These are phyloP conservation scores for Ptilorrhoa leucosticta DNA, from an alignment of 2,113 vertebrate genomes.

Conservation along the genomic window DNA sequence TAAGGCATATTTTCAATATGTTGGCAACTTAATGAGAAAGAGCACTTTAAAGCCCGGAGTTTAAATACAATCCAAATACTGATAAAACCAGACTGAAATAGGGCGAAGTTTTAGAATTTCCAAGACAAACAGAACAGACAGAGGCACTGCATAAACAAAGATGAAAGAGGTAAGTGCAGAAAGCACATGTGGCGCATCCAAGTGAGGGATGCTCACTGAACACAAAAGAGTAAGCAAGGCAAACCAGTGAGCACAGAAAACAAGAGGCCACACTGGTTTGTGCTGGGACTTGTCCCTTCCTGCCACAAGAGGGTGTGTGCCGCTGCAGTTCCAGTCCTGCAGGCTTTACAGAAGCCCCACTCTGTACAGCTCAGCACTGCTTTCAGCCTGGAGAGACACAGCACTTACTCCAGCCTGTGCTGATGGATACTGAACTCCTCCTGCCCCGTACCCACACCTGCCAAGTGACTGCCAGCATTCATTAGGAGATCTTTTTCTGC, in stretches of 20 bases:
- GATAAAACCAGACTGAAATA: background rate
- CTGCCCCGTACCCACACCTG: no score
- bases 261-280: background rate
- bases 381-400: background rate
- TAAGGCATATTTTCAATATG: background rate
- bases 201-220: background rate
- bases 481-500: background rate
- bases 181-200: background rate
- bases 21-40: background rate
- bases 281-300: background rate
- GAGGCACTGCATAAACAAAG: background rate
- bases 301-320: slow-evolving; percentile 63
- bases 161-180: background rate
- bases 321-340: background rate
- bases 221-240: background rate
- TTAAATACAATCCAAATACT: background rate
- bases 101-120: background rate
- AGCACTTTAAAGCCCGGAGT: background rate
- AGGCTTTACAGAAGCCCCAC: background rate
- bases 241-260: background rate
- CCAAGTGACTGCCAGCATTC: background rate
- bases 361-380: background rate
- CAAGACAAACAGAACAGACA: background rate
- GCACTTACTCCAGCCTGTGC: background rate
- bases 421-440: background rate